Base-by-base conservation (phyloP, 2,113 vertebrate species). In the Epinephelus cyanopodus region DNA sequence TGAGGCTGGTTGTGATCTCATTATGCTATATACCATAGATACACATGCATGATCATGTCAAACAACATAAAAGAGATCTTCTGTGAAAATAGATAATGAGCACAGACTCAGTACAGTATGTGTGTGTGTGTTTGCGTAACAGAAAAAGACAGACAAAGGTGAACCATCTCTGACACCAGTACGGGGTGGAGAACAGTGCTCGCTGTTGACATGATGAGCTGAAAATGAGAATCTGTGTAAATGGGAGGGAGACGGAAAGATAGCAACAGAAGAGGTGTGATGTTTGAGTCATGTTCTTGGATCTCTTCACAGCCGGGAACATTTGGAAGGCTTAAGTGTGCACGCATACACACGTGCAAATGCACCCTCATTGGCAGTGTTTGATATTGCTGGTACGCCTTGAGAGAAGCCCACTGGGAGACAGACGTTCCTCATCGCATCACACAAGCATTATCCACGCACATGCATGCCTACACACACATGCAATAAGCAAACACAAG, bases 281-380 rank as follows among this genome's bases (percentile, higher is more conserved):
- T 33, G 70, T 87, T 90, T 95, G 92, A 95, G 81, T 94, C 94
- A 94, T 89, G 87, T 91, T 83, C 86, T 95, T 95, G 93, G 92
- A 92, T 81, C 74, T 42, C 53, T 82, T 75, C 33, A 21, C 78
- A 71, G 82, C 56, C 3, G 65, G 80, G 93, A 94, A 94, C 93
- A 94, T 92, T 95, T 94, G 93, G 92, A 92, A 76, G 86, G 88
- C 90, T 94, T 92, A 90, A 92, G 73, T 92, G 90, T 75, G 62
- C 74, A 64, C 52, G n/a, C 76, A 52, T 71, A 76, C 54, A 66
- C 79, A 81, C 77, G 77, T 79, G 74, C 52, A 12, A 84, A 74
- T 5, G 17, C 83, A 84, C 69, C 17, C 83, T 64, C 57, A 3
- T 53, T 90, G 87, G 88, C 89, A 88, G 57, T 9, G 0, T 63